Evolutionary conservation across 2,888 invertebrate genomes (phyloP).

Genomic region (Andrena camellia): DNA sequence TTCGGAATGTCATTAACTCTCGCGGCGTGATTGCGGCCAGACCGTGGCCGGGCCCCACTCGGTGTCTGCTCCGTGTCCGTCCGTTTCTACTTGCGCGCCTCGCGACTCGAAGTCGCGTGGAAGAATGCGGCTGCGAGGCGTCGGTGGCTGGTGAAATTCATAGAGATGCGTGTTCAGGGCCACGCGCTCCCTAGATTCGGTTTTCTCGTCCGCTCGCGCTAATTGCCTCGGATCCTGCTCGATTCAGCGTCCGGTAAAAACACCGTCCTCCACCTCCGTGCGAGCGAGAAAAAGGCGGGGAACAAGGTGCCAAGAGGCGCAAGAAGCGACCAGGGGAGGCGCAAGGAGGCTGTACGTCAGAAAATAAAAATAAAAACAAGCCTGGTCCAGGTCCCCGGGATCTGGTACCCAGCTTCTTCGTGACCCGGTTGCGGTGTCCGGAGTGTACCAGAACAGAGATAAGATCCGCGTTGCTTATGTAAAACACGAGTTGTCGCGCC

Average conservation of each 20-base stretch:
- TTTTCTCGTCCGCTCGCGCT: no score
- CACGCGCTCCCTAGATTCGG: no score
- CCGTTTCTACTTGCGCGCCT: no score
- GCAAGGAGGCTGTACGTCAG: not conserved
- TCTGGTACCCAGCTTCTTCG: conserved; percentile 62
- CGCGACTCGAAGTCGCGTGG: no score
- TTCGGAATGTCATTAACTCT: conserved; percentile 45
- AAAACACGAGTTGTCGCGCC: conserved; percentile 79
- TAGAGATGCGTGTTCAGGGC: not conserved
- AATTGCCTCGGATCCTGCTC: not conserved
- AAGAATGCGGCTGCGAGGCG: no score
- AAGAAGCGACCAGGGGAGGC: not conserved
- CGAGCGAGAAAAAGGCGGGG: not conserved
- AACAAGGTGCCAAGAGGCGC: conserved; percentile 38
- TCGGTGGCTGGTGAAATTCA: conserved; percentile 14
- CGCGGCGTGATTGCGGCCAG: conserved; percentile 18
- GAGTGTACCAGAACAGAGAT: conserved; percentile 65
- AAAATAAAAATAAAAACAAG: conserved; percentile 53
- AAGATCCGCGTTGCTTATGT: conserved; percentile 77
- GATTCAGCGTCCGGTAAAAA: not conserved
- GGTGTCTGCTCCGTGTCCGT: not conserved
- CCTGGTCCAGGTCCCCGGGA: conserved; percentile 43
- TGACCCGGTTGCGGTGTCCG: conserved; percentile 70
- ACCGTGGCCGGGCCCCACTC: not conserved
- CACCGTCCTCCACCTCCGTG: not conserved